A percentile compares a stretch with the other conserved stretches of the same genome.
Conservation (phyloP, 2,797 vertebrate species). For the Thamnophis elegans region DNA sequence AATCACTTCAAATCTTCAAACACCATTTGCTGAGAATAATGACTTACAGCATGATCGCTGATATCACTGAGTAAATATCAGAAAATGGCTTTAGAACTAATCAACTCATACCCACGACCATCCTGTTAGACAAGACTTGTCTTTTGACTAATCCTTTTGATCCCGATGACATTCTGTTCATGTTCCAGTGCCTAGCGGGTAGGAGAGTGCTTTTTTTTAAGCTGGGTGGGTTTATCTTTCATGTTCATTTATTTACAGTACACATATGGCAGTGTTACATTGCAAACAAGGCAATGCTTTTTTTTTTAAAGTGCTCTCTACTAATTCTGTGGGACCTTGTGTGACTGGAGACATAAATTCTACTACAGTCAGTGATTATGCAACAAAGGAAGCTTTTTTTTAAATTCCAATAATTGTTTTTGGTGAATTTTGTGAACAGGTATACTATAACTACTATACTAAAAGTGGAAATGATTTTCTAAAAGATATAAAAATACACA, state of each 20-base stretch:
- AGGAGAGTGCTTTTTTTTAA: conserved; percentile 64
- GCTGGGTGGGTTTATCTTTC: conserved; percentile 58
- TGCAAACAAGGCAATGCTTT: conserved; percentile 43
- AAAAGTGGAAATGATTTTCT: neutral
- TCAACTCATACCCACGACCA: conserved; percentile 44
- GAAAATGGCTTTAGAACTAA: conserved; percentile 48
- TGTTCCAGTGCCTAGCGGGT: conserved; percentile 61
- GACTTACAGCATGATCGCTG: conserved; percentile 16
- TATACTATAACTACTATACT: neutral
- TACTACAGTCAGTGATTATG: neutral
- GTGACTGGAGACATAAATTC: conserved; percentile 44
- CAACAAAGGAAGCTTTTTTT: neutral
- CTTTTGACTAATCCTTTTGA: conserved; percentile 67
- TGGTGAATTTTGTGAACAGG: neutral
- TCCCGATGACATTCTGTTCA: conserved; percentile 52
- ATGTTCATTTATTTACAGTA: conserved; percentile 66
- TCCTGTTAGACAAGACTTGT: conserved; percentile 50
- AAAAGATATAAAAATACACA: neutral
- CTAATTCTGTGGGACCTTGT: conserved; percentile 41
- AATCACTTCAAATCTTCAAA: conserved; percentile 39
- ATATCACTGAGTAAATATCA: conserved; percentile 39
- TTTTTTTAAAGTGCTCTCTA: conserved; percentile 30
- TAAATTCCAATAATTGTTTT: conserved; percentile 23
- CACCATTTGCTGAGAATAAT: conserved; percentile 32
- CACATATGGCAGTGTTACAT: conserved; percentile 54